These are phyloP conservation scores for Sinocyclocheilus grahami DNA, from an alignment of 2,113 vertebrate species.

Conservation along the genomic window DNA sequence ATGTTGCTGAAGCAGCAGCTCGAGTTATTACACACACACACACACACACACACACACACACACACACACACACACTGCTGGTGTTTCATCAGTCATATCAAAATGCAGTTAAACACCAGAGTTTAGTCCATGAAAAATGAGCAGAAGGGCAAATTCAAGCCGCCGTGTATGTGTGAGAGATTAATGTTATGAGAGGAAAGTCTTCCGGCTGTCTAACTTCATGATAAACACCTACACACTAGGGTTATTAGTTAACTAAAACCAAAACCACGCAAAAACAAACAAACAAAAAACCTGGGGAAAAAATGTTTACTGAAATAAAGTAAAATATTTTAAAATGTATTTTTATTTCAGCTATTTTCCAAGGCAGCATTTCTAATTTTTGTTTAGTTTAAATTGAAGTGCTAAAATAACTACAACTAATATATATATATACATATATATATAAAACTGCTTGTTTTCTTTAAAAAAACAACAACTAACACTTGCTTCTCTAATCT, in stretches of 20 bases:
- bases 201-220: not conserved
- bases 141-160: not conserved
- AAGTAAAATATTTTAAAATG: not conserved
- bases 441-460: too few species aligned
- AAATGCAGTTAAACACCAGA: not conserved
- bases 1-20: not conserved
- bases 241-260: not conserved
- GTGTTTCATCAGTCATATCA: conserved; percentile 4
- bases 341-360: not conserved
- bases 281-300: too few species aligned
- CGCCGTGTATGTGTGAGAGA: not conserved
- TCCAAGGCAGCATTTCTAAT: not conserved
- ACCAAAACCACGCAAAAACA: too few species aligned
- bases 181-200: not conserved
- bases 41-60: not conserved
- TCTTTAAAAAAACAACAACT: too few species aligned
- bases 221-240: not conserved
- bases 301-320: too few species aligned
- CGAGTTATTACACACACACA: not conserved
- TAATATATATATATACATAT: too few species aligned
- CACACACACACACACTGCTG: not conserved
- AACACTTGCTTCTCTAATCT: too few species aligned
- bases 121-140: conserved; percentile 19
- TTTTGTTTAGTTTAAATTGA: not conserved
- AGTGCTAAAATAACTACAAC: not conserved